These are phyloP conservation scores for Murina feae DNA, from an alignment of 2,113 vertebrate species.

Conservation along the genomic window DNA sequence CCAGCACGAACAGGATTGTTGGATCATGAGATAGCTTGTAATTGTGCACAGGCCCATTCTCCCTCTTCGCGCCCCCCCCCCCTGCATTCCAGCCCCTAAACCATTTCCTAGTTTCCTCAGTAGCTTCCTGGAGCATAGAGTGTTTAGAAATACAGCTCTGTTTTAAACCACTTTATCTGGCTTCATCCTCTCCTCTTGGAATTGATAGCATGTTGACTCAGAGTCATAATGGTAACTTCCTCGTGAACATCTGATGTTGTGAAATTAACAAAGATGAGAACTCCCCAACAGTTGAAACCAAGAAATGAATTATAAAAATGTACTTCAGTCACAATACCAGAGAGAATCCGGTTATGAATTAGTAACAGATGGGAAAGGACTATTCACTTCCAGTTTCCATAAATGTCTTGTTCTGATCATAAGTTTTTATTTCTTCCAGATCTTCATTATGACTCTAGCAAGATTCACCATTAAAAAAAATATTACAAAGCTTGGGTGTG, in stretches of 20 bases:
- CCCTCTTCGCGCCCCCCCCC: not conserved
- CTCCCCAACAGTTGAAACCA: slow-evolving; percentile 54
- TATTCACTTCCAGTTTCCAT: slow-evolving; percentile 77
- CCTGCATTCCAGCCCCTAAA: not conserved
- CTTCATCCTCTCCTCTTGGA: slow-evolving; percentile 44
- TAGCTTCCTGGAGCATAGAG: not conserved
- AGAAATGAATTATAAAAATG: slow-evolving; percentile 74
- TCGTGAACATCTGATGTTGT: slow-evolving; percentile 41
- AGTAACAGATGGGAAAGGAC: slow-evolving; percentile 83
- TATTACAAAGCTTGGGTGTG: slow-evolving; percentile 45
- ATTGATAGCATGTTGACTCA: slow-evolving; percentile 10
- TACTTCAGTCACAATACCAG: slow-evolving; percentile 74
- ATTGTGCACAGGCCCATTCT: not conserved
- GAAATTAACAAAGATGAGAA: slow-evolving; percentile 69
- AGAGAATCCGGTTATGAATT: slow-evolving; percentile 79
- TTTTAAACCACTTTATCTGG: slow-evolving; percentile 10
- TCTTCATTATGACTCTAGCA: slow-evolving; percentile 71
- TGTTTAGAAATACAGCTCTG: slow-evolving; percentile 10
- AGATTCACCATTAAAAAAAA: slow-evolving; percentile 73
- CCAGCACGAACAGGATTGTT: not conserved
- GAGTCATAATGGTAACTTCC: slow-evolving; percentile 60
- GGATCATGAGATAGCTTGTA: not conserved
- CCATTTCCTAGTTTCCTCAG: not conserved
- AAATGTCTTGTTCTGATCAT: slow-evolving; percentile 74
- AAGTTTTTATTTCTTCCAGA: slow-evolving; percentile 81